Evolutionary conservation across 1,140 invertebrate species (phyloP).

Genomic region (Plodia interpunctella): DNA sequence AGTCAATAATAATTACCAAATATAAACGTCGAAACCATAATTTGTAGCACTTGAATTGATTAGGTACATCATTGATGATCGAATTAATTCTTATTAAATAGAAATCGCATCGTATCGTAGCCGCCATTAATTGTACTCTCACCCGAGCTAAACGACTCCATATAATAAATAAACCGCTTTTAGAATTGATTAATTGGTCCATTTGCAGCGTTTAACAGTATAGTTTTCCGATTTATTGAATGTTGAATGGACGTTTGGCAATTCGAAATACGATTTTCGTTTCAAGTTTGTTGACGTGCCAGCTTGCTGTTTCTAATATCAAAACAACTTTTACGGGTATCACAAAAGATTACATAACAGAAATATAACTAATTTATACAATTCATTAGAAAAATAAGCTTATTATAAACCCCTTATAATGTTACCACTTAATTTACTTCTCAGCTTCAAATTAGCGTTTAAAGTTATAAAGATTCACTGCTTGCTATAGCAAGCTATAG

Average conservation of each 20-base stretch:
- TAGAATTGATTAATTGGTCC: slow-evolving; percentile 1
- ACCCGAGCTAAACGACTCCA: not conserved
- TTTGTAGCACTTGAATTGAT: too few relatives aligned
- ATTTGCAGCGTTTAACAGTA: not conserved
- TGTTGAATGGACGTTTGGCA: not conserved
- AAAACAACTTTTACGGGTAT: not conserved
- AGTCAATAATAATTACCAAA: too few relatives aligned
- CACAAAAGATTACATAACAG: not conserved
- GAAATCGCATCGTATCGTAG: not conserved
- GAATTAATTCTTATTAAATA: not conserved
- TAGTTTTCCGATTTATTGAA: not conserved
- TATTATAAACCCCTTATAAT: too few relatives aligned
- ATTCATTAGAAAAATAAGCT: too few relatives aligned
- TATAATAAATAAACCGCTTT: not conserved
- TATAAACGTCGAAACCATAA: too few relatives aligned
- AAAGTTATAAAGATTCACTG: too few relatives aligned
- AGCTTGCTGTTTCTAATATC: not conserved
- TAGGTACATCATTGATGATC: not conserved
- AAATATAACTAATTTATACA: not conserved
- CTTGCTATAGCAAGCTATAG: too few relatives aligned
- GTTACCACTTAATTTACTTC: too few relatives aligned
- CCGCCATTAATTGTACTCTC: not conserved
- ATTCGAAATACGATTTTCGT: not conserved
- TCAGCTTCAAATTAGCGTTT: too few relatives aligned
- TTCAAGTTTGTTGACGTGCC: not conserved